phyloP scores from a whole-genome alignment of 2,113 vertebrate genomes.

The Gavia stellata region DNA sequence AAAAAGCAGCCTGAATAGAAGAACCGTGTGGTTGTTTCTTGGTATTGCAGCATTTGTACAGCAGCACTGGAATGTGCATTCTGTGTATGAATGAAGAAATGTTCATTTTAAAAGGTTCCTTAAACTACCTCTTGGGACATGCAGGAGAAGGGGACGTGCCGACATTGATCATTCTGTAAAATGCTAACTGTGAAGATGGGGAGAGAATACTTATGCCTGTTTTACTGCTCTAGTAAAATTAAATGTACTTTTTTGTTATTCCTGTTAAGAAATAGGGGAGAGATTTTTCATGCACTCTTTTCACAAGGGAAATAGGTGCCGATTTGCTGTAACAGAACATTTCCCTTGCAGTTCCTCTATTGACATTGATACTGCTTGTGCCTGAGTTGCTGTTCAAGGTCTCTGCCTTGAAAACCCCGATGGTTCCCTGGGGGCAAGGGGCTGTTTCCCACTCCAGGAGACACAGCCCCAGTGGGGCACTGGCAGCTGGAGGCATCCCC shows the following conservation, averaged over 20 bases:
- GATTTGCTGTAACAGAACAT: not conserved
- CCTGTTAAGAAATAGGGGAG: not conserved
- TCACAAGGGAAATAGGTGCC: not conserved
- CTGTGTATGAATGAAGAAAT: conserved; percentile 52
- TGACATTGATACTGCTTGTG: not conserved
- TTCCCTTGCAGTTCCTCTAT: not conserved
- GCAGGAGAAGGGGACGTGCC: not conserved
- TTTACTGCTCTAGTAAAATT: not conserved
- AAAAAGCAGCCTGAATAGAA: not conserved
- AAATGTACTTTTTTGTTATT: not conserved
- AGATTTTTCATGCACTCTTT: not conserved
- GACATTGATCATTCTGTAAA: conserved; percentile 43
- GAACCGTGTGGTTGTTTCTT: not conserved
- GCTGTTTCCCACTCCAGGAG: not conserved
- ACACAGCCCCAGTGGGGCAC: not conserved
- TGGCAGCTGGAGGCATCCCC: not conserved
- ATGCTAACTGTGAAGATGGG: not conserved
- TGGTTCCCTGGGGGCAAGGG: fast-evolving
- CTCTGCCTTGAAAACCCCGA: not conserved
- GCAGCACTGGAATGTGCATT: not conserved
- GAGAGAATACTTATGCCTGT: not conserved
- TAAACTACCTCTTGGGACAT: conserved; percentile 34
- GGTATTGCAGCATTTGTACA: not conserved
- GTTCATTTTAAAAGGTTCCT: conserved; percentile 41
- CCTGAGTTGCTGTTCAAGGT: not conserved